Evolutionary conservation across 1,140 invertebrate genomes (phyloP).

Genomic region (Lucilia cuprina): DNA sequence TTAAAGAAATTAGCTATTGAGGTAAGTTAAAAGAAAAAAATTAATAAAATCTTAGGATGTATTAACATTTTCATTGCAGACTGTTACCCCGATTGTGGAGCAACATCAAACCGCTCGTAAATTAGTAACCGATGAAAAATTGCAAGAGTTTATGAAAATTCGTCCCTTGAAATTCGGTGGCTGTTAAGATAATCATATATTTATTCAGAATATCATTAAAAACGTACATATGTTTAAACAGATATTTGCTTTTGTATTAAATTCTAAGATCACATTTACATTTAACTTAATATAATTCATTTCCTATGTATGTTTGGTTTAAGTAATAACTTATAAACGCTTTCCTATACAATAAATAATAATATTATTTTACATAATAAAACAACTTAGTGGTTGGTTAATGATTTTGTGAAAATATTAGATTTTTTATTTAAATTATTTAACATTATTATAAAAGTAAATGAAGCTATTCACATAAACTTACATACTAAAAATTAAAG

Average conservation of each 20-base stretch:
- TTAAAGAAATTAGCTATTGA: constrained; percentile 92
- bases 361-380: too few relatives aligned
- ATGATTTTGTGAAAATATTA: not conserved
- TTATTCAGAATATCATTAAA: not conserved
- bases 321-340: not conserved
- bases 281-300: not conserved
- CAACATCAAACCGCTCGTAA: constrained; percentile 84
- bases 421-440: not conserved
- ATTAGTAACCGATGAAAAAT: constrained; percentile 84
- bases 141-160: constrained; percentile 85
- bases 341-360: not conserved
- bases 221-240: not conserved
- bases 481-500: not conserved
- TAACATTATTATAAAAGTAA: not conserved
- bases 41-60: not conserved
- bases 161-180: constrained; percentile 74
- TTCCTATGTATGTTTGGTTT: not conserved
- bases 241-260: not conserved
- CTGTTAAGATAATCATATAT: not conserved
- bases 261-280: not conserved
- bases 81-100: constrained; percentile 73
- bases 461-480: not conserved
- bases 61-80: constrained; percentile 41
- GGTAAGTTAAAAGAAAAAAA: constrained; percentile 41
- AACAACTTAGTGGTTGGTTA: not conserved